Conservation (phyloP, 30 jellyfish, hydroid and myxozoan genomes). For the Chrysaora quinquecirrha region DNA sequence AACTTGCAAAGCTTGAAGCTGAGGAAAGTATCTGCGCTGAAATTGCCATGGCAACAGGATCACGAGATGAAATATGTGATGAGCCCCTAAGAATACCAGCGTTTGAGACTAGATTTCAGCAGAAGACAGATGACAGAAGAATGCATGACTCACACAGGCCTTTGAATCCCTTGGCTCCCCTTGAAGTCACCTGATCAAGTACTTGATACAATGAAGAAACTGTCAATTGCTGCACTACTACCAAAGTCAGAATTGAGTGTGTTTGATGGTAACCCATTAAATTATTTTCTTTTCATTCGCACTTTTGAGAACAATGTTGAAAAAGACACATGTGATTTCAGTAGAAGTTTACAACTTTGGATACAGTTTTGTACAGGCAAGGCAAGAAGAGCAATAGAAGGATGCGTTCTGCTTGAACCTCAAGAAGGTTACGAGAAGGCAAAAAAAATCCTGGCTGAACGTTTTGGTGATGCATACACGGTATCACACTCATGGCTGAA, state of each 20-base stretch:
- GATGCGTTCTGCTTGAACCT: constrained; percentile 22
- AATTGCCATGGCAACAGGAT: too few relatives aligned
- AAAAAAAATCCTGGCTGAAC: constrained; percentile 29
- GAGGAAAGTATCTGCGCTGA: neutral
- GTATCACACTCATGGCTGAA: constrained; percentile 30
- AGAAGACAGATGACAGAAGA: too few relatives aligned
- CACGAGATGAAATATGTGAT: too few relatives aligned
- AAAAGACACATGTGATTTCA: constrained; percentile 34
- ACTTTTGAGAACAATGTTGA: constrained; percentile 10
- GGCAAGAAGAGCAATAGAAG: constrained; percentile 28
- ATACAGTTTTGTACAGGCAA: constrained; percentile 33
- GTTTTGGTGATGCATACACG: constrained; percentile 39
- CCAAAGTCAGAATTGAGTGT: constrained; percentile 24
- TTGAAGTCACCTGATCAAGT: neutral
- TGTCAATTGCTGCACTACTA: constrained; percentile 20
- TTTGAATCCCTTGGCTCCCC: neutral
- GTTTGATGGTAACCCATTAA: constrained; percentile 34
- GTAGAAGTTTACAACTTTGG: constrained; percentile 20
- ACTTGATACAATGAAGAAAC: constrained; percentile 3
- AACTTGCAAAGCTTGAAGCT: neutral
- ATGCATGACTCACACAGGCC: neutral
- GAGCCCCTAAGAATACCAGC: constrained; percentile 14
- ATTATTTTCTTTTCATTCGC: constrained; percentile 17
- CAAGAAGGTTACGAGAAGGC: constrained; percentile 51
- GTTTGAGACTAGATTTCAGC: constrained; percentile 10